These are phyloP conservation scores for Enteromius radiatus DNA, from an alignment of 2,797 vertebrate species.

Conservation along the genomic window DNA sequence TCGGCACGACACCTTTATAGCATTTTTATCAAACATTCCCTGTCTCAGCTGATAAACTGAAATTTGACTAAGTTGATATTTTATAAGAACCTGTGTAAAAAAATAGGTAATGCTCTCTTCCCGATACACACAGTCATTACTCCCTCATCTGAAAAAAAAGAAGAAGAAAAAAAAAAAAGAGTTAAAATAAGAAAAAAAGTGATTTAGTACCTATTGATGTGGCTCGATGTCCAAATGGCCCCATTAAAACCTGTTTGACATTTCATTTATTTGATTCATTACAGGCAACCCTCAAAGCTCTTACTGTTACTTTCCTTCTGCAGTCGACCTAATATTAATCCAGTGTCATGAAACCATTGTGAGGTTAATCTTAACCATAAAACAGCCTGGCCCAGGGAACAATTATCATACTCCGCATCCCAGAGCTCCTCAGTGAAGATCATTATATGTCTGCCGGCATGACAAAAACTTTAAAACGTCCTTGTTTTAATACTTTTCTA, in stretches of 20 bases:
- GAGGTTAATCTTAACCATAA: conserved; percentile 38
- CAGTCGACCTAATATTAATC: conserved; percentile 28
- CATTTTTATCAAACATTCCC: background rate
- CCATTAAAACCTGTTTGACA: conserved; percentile 55
- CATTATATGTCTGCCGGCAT: background rate
- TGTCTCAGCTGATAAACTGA: background rate
- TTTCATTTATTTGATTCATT: conserved; percentile 55
- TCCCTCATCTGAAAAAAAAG: background rate
- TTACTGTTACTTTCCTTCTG: conserved; percentile 20
- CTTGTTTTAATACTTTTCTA: conserved; percentile 29
- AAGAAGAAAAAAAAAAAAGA: too few relatives aligned
- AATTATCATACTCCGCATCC: conserved; percentile 9
- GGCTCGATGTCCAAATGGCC: conserved; percentile 11
- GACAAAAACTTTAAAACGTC: conserved; percentile 15
- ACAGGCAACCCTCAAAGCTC: conserved; percentile 16
- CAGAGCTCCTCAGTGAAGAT: conserved; percentile 14
- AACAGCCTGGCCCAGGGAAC: conserved; percentile 3
- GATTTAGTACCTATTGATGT: conserved; percentile 24
- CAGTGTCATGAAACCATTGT: conserved; percentile 15
- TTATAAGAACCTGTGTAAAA: background rate
- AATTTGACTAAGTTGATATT: background rate
- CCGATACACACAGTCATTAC: background rate
- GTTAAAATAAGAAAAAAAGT: conserved; percentile 2
- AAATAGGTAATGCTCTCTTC: background rate
- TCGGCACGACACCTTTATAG: background rate